Evolutionary conservation across 2,888 invertebrate genomes (phyloP).

Genomic region (Campoplex capitator): DNA sequence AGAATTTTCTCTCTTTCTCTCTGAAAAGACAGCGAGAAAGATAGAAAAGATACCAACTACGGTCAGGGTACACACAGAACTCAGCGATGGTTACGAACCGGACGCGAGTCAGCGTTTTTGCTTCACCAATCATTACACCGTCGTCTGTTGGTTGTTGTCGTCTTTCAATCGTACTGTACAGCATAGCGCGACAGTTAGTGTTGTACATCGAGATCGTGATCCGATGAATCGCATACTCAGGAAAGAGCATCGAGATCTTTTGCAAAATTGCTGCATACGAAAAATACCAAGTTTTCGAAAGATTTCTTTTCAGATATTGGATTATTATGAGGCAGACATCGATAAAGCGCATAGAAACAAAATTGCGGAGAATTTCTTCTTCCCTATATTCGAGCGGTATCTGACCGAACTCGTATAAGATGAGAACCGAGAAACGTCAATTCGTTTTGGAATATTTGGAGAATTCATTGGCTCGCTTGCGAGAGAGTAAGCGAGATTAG

Average conservation of each 20-base stretch:
- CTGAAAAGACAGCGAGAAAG: background rate
- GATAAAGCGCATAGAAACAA: background rate
- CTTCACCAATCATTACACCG: conserved; percentile 66
- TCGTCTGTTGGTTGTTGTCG: conserved; percentile 44
- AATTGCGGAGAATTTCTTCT: background rate
- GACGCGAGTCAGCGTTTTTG: conserved; percentile 69
- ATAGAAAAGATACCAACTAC: conserved; percentile 52
- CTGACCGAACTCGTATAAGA: background rate
- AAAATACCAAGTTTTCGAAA: background rate
- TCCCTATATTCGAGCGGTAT: background rate
- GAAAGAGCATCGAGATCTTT: background rate
- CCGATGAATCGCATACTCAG: conserved; percentile 3
- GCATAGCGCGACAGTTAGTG: conserved; percentile 37
- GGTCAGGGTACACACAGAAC: conserved; percentile 56
- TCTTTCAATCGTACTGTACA: conserved; percentile 36
- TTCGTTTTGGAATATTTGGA: conserved; percentile 59
- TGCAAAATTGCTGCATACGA: background rate
- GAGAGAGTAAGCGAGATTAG: conserved; percentile 43
- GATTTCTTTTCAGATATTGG: background rate
- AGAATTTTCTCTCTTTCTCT: conserved; percentile 52
- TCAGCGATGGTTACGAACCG: conserved; percentile 62
- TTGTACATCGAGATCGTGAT: conserved; percentile 1
- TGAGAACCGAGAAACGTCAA: conserved; percentile 32
- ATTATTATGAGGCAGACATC: too few relatives aligned
- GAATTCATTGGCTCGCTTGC: conserved; percentile 25